A percentile compares a stretch with the other conserved stretches of the same genome.
These are phyloP conservation scores for Zeuzera pyrina DNA, from an alignment of 2,888 invertebrate species.

Conservation along the genomic window DNA sequence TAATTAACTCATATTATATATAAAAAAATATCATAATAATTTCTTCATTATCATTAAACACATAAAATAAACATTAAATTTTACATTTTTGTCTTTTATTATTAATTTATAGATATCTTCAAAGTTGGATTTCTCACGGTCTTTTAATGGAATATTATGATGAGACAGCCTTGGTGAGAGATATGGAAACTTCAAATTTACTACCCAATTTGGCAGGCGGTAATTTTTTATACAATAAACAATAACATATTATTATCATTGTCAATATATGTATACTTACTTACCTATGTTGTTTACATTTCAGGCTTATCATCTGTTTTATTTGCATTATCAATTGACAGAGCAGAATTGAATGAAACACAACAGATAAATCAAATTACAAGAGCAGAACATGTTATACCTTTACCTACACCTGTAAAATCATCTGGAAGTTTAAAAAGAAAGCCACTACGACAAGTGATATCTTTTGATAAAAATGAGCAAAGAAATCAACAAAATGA, in stretches of 20 bases:
- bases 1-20: no score
- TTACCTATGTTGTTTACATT: no score
- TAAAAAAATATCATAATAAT: no score
- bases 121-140: constrained; percentile 80
- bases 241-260: no score
- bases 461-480: constrained; percentile 64
- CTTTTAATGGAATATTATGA: constrained; percentile 84
- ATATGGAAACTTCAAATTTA: constrained; percentile 83
- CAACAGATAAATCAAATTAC: constrained; percentile 57
- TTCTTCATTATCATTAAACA: no score
- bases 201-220: constrained; percentile 91
- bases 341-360: constrained; percentile 82
- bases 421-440: constrained; percentile 48
- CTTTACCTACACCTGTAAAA: constrained; percentile 76
- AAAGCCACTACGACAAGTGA: constrained; percentile 60
- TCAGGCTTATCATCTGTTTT: constrained; percentile 89
- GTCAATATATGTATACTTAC: no score
- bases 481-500: constrained; percentile 25
- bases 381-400: constrained; percentile 79
- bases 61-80: no score
- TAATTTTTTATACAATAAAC: constrained; percentile 31
- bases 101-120: constrained; percentile 75
- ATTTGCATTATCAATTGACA: constrained; percentile 94
- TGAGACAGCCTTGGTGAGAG: constrained; percentile 86
- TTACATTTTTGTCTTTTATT: no score